Base-by-base conservation (phyloP, 1,140 invertebrate genomes). In the Lasaia peninsularis region DNA sequence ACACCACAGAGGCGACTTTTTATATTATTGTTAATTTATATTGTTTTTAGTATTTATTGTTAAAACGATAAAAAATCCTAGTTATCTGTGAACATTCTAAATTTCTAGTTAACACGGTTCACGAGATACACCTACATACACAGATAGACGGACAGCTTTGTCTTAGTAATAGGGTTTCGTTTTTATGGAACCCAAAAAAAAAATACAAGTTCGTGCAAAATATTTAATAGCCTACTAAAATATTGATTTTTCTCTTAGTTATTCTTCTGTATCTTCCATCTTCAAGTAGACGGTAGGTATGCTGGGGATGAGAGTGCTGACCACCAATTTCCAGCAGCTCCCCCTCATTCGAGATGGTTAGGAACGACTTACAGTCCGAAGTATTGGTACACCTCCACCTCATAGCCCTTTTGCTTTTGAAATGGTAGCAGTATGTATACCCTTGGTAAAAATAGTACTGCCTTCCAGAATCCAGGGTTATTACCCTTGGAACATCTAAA, bases 351-450 rank as follows among this genome's bases (percentile, higher is more conserved):
- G 53, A 52, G 10, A 64, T 21, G 3, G 49, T 37, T 1, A 64
- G 53, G 24, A 49, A 64, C 10, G 62, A 58, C 28, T 60, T 64
- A 24, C 62, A 64, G 0, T 60, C 58, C 0, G 63, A 52, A 0
- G 69, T 77, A 21, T 37, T 65, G 7, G 71, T 78, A 44, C 79
- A 80, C 0, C 77, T 67, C 66, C 69, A 78, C 2, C 78, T 56
- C 2, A 49, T 10, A 0, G 54, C 65, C 1, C 6, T 10, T 1
- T 58, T 59, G 1, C 59, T 44, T 9, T 60, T 67, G 11, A 52
- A 64, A 0, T 62, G 60, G 6, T 62, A 65, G 20, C 62, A 69
- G 35, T 70, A 81, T 0, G 76, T 76, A 33, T 73, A 76, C 0
- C 63, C 62, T 0, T 58, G 56, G 56, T 71, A 71, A 54, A 76